Percentiles rank a stretch among this genome's conserved stretches.
phyloP scores from a whole-genome alignment of 2,888 invertebrate genomes.

The Bombyx huttoni region DNA sequence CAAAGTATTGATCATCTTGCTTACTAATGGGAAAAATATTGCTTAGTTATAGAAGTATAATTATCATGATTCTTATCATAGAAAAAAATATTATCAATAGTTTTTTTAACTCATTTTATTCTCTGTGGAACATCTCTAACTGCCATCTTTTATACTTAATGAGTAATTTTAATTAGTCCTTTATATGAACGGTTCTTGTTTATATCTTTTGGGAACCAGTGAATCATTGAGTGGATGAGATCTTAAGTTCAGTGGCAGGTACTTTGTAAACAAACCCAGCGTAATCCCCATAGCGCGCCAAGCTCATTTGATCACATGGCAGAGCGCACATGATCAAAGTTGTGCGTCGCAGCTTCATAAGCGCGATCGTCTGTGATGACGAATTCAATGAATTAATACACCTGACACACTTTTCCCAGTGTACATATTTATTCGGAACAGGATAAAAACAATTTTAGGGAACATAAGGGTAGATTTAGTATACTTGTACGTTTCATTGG shows the following conservation, averaged over 20 bases:
- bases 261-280: slow-evolving; percentile 19
- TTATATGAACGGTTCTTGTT: background rate
- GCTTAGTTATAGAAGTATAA: too few relatives aligned
- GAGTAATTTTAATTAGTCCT: background rate
- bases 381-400: slow-evolving; percentile 57
- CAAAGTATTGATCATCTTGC: too few relatives aligned
- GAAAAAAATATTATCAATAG: too few relatives aligned
- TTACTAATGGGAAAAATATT: too few relatives aligned
- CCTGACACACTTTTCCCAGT: slow-evolving; percentile 45
- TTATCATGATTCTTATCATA: too few relatives aligned
- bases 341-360: slow-evolving; percentile 30
- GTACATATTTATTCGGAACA: slow-evolving; percentile 13
- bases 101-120: too few relatives aligned
- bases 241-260: slow-evolving; percentile 3
- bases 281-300: slow-evolving; percentile 26
- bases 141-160: too few relatives aligned
- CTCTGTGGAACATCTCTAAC: too few relatives aligned
- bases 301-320: slow-evolving; percentile 56
- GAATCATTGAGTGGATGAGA: background rate
- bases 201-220: background rate
- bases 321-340: slow-evolving; percentile 64
- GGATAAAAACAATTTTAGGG: background rate
- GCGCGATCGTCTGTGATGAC: slow-evolving; percentile 50
- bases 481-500: too few relatives aligned
- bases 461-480: background rate